These are phyloP conservation scores for Ischnura elegans DNA, from an alignment of 2,888 invertebrate genomes.

Conservation along the genomic window DNA sequence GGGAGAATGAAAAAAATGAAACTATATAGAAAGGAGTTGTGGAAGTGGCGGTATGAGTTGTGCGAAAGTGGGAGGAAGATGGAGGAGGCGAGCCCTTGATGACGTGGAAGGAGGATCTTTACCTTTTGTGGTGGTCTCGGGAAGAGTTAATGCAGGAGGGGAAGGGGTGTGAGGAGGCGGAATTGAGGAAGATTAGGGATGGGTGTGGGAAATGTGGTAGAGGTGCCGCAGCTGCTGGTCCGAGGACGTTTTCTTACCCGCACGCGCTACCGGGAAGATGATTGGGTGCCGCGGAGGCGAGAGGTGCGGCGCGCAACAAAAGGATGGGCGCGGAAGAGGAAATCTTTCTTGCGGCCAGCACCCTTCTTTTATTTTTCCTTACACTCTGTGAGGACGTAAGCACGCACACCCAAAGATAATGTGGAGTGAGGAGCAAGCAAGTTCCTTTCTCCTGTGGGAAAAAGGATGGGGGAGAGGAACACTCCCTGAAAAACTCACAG, in stretches of 20 bases:
- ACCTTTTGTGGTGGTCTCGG: neutral
- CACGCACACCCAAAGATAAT: neutral
- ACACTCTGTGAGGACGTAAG: neutral
- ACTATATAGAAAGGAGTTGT: too few species aligned
- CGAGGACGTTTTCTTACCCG: neutral
- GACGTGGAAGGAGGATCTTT: neutral
- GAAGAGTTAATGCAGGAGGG: neutral
- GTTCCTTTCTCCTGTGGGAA: neutral
- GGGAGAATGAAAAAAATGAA: neutral
- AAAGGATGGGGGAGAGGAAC: conserved; percentile 22
- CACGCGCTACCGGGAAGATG: neutral
- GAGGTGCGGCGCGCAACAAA: conserved; percentile 44
- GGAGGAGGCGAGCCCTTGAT: conserved; percentile 2
- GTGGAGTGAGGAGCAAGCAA: neutral
- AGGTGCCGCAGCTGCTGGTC: conserved; percentile 3
- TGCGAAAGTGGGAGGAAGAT: neutral
- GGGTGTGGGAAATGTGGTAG: neutral
- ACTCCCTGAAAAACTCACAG: neutral
- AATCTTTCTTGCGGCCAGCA: neutral
- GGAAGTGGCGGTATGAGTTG: too few species aligned
- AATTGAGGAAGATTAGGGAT: neutral
- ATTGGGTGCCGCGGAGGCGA: neutral
- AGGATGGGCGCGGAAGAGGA: conserved; percentile 8
- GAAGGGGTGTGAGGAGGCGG: neutral
- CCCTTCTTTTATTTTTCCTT: neutral